phyloP scores from a whole-genome alignment of 2,888 invertebrate genomes.

The Lithophane semibrunnea region DNA sequence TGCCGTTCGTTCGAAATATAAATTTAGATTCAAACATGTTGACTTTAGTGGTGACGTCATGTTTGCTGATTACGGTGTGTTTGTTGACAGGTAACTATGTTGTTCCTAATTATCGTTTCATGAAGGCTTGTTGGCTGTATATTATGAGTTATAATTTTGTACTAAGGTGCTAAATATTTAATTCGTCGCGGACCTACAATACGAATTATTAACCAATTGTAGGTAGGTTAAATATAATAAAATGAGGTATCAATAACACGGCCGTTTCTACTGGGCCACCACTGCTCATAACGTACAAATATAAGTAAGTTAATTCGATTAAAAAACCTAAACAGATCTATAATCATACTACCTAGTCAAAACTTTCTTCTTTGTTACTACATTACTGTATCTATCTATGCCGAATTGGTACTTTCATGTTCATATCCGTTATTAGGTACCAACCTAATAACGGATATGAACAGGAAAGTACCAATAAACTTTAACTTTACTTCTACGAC shows the following conservation, averaged over 20 bases:
- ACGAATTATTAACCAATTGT: neutral
- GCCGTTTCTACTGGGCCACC: too few species aligned
- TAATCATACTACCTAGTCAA: too few species aligned
- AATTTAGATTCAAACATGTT: constrained; percentile 4
- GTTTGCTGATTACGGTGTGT: constrained; percentile 11
- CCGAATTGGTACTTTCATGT: neutral
- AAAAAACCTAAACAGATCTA: neutral
- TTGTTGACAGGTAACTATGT: neutral
- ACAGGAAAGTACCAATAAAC: too few species aligned
- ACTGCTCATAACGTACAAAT: too few species aligned
- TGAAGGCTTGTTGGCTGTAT: neutral
- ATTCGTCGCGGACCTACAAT: neutral
- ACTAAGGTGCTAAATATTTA: neutral
- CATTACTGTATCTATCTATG: too few species aligned
- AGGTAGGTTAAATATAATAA: neutral
- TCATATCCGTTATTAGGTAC: neutral
- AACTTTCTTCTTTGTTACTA: too few species aligned
- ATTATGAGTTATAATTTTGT: neutral
- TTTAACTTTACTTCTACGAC: too few species aligned
- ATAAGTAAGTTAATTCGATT: too few species aligned
- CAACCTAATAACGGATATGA: too few species aligned
- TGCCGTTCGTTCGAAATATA: constrained; percentile 7
- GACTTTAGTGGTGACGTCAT: constrained; percentile 15
- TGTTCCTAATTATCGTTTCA: neutral
- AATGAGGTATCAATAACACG: too few species aligned